These are phyloP conservation scores for Hydrophis major DNA, from an alignment of 2,797 vertebrate species.

Conservation along the genomic window DNA sequence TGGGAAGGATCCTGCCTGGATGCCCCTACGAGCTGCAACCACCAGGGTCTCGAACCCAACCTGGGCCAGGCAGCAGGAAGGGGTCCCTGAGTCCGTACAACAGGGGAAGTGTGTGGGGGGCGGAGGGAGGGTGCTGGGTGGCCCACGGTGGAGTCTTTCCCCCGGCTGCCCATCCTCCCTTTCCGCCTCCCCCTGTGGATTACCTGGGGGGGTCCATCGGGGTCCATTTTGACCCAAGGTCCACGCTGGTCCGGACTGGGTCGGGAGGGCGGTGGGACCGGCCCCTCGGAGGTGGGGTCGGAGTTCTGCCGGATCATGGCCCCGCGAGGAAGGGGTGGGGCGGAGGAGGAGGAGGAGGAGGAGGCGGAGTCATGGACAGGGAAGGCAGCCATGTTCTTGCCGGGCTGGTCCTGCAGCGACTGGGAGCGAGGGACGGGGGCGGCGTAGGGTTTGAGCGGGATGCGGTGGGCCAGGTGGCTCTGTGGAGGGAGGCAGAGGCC, in stretches of 20 bases:
- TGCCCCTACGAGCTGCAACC: not conserved
- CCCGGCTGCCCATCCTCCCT: too few relatives aligned
- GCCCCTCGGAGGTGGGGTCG: conserved; percentile 90
- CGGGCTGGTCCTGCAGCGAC: conserved; percentile 92
- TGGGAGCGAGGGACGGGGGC: conserved; percentile 91
- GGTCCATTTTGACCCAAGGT: conserved; percentile 86
- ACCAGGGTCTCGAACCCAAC: not conserved
- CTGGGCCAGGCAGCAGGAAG: not conserved
- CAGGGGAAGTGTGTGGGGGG: not conserved
- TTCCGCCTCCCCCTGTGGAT: not conserved
- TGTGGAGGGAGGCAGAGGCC: conserved; percentile 61
- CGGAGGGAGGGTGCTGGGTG: not conserved
- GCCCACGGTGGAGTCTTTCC: not conserved
- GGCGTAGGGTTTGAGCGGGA: conserved; percentile 90
- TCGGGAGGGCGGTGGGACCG: conserved; percentile 71
- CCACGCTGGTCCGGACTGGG: conserved; percentile 74
- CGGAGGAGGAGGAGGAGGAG: conserved; percentile 62
- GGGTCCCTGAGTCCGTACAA: not conserved
- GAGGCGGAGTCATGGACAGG: conserved; percentile 83
- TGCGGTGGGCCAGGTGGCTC: conserved; percentile 91
- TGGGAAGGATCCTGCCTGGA: too few relatives aligned
- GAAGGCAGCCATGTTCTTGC: conserved; percentile 91
- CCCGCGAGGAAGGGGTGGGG: conserved; percentile 78
- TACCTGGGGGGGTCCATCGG: conserved; percentile 84
- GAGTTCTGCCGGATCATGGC: conserved; percentile 90